Evolutionary conservation across 2,888 invertebrate species (phyloP).

Genomic region (Pimpla rufipes): DNA sequence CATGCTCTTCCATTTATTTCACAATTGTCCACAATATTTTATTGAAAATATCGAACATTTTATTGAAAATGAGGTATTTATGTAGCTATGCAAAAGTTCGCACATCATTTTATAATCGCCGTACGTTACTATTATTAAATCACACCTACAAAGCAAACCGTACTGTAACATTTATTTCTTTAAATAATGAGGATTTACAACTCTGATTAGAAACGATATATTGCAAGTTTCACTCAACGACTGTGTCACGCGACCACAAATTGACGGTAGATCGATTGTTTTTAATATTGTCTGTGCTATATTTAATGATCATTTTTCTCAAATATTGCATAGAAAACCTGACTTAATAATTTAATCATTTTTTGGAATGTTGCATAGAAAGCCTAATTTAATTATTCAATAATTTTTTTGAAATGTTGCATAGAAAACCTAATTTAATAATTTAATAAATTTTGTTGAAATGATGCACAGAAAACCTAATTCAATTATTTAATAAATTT

Average conservation of each 20-base stretch:
- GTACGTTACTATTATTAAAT: no score
- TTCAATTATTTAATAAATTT: neutral
- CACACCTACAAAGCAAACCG: no score
- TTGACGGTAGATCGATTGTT: slow-evolving; percentile 16
- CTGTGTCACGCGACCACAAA: neutral
- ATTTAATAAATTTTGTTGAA: neutral
- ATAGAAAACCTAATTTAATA: slow-evolving; percentile 69
- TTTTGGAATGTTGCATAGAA: neutral
- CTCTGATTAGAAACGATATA: slow-evolving; percentile 21
- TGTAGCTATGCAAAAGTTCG: no score
- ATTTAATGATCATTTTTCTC: neutral
- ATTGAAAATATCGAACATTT: no score
- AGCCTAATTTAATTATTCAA: slow-evolving; percentile 68
- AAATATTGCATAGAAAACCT: neutral
- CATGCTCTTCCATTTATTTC: no score
- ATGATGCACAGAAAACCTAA: slow-evolving; percentile 69
- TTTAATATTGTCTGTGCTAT: neutral
- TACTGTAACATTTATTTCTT: no score
- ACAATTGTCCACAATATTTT: no score
- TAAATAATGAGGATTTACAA: no score
- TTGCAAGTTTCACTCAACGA: slow-evolving; percentile 7
- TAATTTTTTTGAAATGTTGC: neutral
- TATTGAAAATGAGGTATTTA: no score
- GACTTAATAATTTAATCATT: neutral
- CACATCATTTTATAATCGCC: no score